Conservation (phyloP, 2,797 vertebrate species). For the Merluccius polli region DNA sequence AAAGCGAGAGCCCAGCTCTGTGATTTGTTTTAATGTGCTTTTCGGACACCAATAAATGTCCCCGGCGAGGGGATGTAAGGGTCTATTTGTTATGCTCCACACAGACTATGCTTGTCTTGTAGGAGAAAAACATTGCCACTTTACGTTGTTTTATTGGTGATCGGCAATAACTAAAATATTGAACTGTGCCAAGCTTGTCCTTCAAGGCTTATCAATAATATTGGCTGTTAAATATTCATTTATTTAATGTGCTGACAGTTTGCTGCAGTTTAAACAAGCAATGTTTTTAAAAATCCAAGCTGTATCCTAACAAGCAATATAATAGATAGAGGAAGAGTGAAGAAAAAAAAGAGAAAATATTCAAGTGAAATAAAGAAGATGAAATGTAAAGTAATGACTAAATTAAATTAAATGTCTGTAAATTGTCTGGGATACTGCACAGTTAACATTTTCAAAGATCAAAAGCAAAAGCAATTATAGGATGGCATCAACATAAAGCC, state of each 20-base stretch:
- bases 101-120: not conserved
- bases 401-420: not conserved
- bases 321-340: not conserved
- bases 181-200: conserved; percentile 1
- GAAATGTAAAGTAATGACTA: not conserved
- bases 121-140: not conserved
- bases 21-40: not conserved
- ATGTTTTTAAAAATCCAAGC: not conserved
- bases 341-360: not conserved
- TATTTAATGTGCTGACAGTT: conserved; percentile 19
- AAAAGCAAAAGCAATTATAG: conserved; percentile 5
- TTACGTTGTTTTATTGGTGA: not conserved
- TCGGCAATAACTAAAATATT: not conserved
- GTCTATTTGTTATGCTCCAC: not conserved
- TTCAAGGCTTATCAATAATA: not conserved
- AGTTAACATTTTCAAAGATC: not conserved
- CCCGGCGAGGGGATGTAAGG: not conserved
- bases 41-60: not conserved
- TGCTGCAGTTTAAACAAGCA: not conserved
- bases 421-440: not conserved
- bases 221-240: conserved; percentile 25
- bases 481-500: not conserved
- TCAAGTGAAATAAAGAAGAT: not conserved
- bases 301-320: not conserved
- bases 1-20: not conserved